A percentile compares a stretch with the other conserved stretches of the same genome.
These are phyloP conservation scores for Parochlus steinenii DNA, from an alignment of 2,888 invertebrate genomes.

Conservation along the genomic window DNA sequence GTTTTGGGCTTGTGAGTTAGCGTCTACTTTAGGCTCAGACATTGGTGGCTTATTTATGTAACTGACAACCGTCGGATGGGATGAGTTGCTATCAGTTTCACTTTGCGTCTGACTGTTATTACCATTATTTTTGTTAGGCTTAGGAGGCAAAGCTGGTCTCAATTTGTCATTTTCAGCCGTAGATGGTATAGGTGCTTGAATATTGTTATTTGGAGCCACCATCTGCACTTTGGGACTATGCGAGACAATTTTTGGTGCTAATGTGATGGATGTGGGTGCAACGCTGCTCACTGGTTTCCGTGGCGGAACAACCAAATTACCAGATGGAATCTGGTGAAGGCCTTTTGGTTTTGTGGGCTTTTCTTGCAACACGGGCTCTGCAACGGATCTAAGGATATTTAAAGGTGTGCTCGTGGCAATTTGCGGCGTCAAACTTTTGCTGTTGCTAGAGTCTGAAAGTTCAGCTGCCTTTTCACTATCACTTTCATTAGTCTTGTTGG, in stretches of 20 bases:
- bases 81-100: slow-evolving; percentile 11
- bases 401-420: slow-evolving; percentile 31
- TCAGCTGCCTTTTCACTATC: slow-evolving; percentile 19
- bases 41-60: slow-evolving; percentile 18
- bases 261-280: slow-evolving; percentile 54
- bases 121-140: slow-evolving; percentile 44
- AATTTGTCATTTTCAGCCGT: slow-evolving; percentile 34
- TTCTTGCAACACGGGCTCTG: slow-evolving; percentile 20
- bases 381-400: slow-evolving; percentile 29
- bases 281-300: slow-evolving; percentile 79
- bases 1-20: slow-evolving; percentile 14
- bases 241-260: slow-evolving; percentile 27
- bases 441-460: slow-evolving; percentile 2
- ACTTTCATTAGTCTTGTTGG: slow-evolving; percentile 17
- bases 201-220: slow-evolving; percentile 27
- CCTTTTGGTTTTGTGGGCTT: slow-evolving; percentile 29
- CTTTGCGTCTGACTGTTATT: slow-evolving; percentile 25
- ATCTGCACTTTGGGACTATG: slow-evolving; percentile 32
- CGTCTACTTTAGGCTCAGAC: slow-evolving; percentile 14
- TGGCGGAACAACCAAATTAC: slow-evolving; percentile 29
- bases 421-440: slow-evolving; percentile 1
- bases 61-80: slow-evolving; percentile 17
- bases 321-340: slow-evolving; percentile 20
- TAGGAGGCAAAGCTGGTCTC: slow-evolving; percentile 69
- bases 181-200: slow-evolving; percentile 30